Base-by-base conservation (phyloP, 37 sponge, comb jelly and placozoan species). In the Halichondria panicea region DNA sequence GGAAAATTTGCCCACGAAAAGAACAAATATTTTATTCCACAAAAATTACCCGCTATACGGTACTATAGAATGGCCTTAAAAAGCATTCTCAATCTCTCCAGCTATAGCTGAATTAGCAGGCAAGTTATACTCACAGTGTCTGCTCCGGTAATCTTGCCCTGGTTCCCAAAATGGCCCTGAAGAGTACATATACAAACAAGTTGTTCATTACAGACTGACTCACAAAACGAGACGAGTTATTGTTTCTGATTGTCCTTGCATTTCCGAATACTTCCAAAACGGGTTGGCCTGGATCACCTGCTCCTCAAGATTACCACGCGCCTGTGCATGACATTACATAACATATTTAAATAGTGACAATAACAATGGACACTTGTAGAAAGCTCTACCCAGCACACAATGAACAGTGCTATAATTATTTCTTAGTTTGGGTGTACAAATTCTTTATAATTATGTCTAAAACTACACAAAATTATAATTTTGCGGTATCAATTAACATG, bases 141-240 rank as follows among this genome's bases (percentile, higher is more conserved):
- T 37, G 99, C 99, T 73, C 96, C 97, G 71, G 96, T 81, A 18
- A 98, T 93, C 88, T 95, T 98, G 48, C 96, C 96, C 53, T 86
- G 80, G 41, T 76, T 77, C 18, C 94, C 94, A 85, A 98, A 98
- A 62, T 98, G 99, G 61, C 95, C 82, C 25, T 96, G 91, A 74
- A 98, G 1, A 15, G 52, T 53, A 4, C 3, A 36, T 4, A 63
- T 54, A 18, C 3, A 19, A 3, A 3, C 39, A 36, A 27, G n/a
- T 18, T 22, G 41, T 6, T 8, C 3, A 28, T 4, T 71, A 25
- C 18, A 7, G 30, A 22, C 50, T 12, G 15, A 74, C 94, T 94
- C 50, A 94, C 94, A 83, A 97, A 97, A 81, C 98, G 95, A 55
- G 99, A 98, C 18, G 99, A 98, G 90, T 98, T 98, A 84, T 98